phyloP scores from a whole-genome alignment of 2,888 invertebrate genomes.

The Heliconius sara region DNA sequence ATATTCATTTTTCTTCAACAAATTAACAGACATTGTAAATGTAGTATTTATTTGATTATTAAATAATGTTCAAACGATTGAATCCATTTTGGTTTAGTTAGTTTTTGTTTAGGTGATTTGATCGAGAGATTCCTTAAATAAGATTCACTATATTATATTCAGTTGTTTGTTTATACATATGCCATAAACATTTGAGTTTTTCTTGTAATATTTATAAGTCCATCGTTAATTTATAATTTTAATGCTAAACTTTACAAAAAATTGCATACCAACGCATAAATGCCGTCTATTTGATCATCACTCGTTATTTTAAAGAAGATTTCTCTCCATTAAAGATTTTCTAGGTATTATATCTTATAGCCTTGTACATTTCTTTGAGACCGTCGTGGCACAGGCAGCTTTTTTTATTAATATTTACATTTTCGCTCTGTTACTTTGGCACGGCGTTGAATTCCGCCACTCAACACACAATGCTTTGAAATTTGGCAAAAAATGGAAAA shows the following conservation, averaged over 20 bases:
- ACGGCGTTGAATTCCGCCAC: no score
- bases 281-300: not conserved
- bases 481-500: no score
- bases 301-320: not conserved
- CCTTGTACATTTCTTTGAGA: no score
- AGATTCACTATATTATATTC: not conserved
- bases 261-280: not conserved
- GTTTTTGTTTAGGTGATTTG: not conserved
- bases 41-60: not conserved
- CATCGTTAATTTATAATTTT: slow-evolving; percentile 4
- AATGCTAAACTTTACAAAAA: not conserved
- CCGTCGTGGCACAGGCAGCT: no score
- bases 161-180: not conserved
- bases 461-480: no score
- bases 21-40: not conserved
- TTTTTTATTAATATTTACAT: no score
- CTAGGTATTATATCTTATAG: no score
- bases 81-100: not conserved
- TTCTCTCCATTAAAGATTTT: no score
- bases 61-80: not conserved
- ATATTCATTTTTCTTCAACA: not conserved
- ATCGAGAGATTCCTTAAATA: not conserved
- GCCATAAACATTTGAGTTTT: not conserved
- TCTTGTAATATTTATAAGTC: not conserved
- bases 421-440: no score